Percentiles rank a stretch among this genome's conserved stretches.
Conservation (phyloP, 2,113 vertebrate genomes). For the Caretta caretta region DNA sequence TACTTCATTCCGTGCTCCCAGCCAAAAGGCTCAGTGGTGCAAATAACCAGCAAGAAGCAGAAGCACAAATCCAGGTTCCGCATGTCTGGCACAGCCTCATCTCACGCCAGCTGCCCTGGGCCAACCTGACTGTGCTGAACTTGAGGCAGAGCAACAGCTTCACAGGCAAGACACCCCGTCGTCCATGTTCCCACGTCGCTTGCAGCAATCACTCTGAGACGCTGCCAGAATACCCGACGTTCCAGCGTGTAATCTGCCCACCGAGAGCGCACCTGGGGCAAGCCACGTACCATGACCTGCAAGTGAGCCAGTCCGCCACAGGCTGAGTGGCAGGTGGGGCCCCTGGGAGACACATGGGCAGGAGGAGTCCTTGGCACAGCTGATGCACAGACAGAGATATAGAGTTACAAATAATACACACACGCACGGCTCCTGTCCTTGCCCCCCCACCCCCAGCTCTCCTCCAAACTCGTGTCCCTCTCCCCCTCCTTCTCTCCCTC, state of each 20-base stretch:
- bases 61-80: accelerated
- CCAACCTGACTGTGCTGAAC: background rate
- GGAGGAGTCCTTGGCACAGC: too few species aligned
- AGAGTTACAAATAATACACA: background rate
- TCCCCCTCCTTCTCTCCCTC: background rate
- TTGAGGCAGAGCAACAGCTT: background rate
- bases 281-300: background rate
- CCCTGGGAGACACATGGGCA: background rate
- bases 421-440: background rate
- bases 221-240: background rate
- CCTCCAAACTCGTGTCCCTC: background rate
- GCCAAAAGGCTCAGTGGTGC: conserved; percentile 54
- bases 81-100: accelerated
- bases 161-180: accelerated
- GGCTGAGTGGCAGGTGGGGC: background rate
- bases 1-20: conserved; percentile 62
- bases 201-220: accelerated
- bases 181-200: accelerated
- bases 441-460: background rate
- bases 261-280: background rate
- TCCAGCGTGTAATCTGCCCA: background rate
- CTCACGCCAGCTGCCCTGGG: accelerated
- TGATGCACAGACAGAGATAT: too few species aligned
- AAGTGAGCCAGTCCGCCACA: background rate
- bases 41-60: background rate